Conservation (phyloP, 1,140 invertebrate genomes). For the Drosophila pseudoananassae region DNA sequence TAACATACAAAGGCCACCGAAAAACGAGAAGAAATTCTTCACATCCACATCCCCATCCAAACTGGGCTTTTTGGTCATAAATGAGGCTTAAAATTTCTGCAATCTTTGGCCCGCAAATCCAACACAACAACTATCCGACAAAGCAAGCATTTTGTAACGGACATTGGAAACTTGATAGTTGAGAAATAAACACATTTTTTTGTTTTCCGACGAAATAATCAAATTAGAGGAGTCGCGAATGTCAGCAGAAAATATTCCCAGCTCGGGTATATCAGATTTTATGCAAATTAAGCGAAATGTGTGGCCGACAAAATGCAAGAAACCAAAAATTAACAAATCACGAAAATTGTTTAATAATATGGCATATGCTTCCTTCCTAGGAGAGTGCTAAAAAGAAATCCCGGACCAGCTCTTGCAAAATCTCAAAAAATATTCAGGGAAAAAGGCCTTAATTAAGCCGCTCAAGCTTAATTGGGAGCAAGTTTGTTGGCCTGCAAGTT, state of each 20-base stretch:
- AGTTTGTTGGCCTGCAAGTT: neutral
- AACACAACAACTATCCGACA: neutral
- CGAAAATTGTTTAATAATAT: neutral
- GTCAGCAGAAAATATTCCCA: neutral
- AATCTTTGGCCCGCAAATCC: slow-evolving; percentile 8
- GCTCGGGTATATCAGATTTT: neutral
- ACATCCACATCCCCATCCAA: slow-evolving; percentile 10
- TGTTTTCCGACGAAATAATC: neutral
- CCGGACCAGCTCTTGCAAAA: neutral
- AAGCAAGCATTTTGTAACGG: slow-evolving; percentile 19
- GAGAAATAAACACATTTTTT: neutral
- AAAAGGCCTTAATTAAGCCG: slow-evolving; percentile 6
- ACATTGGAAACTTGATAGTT: slow-evolving; percentile 3
- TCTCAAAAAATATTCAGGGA: neutral
- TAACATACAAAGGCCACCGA: slow-evolving; percentile 57
- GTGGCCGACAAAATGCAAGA: neutral
- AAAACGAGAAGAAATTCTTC: slow-evolving; percentile 36
- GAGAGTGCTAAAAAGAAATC: neutral
- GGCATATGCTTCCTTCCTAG: neutral
- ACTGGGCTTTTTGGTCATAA: slow-evolving; percentile 21
- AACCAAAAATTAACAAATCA: neutral
- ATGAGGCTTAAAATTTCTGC: slow-evolving; percentile 37
- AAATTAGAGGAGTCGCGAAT: neutral
- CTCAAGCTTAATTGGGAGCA: slow-evolving; percentile 14
- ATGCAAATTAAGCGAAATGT: neutral